Percentiles rank a stretch among this genome's conserved stretches.
phyloP scores from a whole-genome alignment of 1,140 invertebrate species.

The Pygmarrhopalites habei region DNA sequence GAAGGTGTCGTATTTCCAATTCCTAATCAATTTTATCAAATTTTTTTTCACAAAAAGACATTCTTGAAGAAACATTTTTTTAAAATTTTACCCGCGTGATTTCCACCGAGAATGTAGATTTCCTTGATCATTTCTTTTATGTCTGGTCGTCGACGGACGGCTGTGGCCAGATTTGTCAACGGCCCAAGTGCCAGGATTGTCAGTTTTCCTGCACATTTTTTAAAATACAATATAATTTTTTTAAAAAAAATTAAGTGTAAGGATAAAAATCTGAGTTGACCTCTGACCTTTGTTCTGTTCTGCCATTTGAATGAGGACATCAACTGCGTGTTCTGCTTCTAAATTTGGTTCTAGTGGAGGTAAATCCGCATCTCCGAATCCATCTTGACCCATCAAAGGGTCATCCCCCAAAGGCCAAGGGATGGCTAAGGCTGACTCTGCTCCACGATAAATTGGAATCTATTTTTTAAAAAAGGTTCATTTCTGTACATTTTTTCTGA shows the following conservation, averaged over 20 bases:
- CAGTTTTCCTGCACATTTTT: slow-evolving; percentile 10
- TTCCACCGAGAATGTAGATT: slow-evolving; percentile 15
- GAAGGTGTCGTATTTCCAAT: background rate
- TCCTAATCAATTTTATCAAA: background rate
- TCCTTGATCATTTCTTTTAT: slow-evolving; percentile 3
- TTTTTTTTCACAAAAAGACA: background rate
- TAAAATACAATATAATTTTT: background rate
- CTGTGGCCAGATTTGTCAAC: slow-evolving; percentile 17
- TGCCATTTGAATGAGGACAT: background rate
- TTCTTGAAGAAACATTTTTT: background rate
- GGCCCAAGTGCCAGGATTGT: slow-evolving; percentile 15
- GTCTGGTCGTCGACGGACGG: background rate
- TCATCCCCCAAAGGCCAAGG: background rate
- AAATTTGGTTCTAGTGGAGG: background rate
- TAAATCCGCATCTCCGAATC: background rate
- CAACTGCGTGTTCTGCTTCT: background rate
- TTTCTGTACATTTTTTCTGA: no score
- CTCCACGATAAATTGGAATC: background rate
- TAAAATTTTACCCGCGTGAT: background rate
- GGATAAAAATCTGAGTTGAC: background rate
- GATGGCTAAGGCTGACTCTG: background rate
- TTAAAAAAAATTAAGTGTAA: background rate
- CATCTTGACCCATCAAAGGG: background rate
- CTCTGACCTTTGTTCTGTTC: background rate
- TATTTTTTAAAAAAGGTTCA: background rate